These are phyloP conservation scores for Danaus melanippus DNA, from an alignment of 1,140 invertebrate species.

Conservation along the genomic window DNA sequence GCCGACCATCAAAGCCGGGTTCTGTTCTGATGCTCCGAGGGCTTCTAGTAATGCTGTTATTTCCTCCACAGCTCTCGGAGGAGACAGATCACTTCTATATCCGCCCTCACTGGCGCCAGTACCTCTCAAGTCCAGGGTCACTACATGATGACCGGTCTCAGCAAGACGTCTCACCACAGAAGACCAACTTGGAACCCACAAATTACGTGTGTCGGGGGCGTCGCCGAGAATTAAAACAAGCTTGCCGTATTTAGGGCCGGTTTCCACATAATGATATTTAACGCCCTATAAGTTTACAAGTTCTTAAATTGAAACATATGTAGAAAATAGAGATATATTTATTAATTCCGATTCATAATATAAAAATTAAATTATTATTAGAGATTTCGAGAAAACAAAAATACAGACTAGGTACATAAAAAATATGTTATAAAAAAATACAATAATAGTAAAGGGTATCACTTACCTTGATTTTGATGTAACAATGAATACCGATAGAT, in stretches of 20 bases:
- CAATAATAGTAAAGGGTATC: background rate
- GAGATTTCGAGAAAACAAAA: background rate
- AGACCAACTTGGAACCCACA: slow-evolving; percentile 51
- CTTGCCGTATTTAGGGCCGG: slow-evolving; percentile 46
- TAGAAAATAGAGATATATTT: no score
- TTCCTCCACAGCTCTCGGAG: slow-evolving; percentile 47
- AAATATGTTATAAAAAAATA: slow-evolving; percentile 7
- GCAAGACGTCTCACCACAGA: slow-evolving; percentile 36
- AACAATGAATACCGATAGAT: slow-evolving; percentile 56
- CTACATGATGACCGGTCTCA: slow-evolving; percentile 43
- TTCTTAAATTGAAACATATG: no score
- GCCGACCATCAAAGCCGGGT: slow-evolving; percentile 50
- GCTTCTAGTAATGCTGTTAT: slow-evolving; percentile 40
- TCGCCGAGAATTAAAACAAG: slow-evolving; percentile 49
- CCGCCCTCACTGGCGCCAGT: slow-evolving; percentile 56
- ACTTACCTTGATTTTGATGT: slow-evolving; percentile 59
- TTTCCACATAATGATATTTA: slow-evolving; percentile 63
- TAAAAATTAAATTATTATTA: no score
- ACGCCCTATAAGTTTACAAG: slow-evolving; percentile 43
- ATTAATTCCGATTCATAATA: no score
- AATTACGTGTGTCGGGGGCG: slow-evolving; percentile 47
- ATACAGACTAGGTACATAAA: slow-evolving; percentile 7
- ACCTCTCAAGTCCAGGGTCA: slow-evolving; percentile 56
- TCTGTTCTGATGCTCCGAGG: slow-evolving; percentile 43
- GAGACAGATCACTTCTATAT: slow-evolving; percentile 40